Evolutionary conservation across 2,113 vertebrate species (phyloP).

Genomic region (Callaeas wilsoni): DNA sequence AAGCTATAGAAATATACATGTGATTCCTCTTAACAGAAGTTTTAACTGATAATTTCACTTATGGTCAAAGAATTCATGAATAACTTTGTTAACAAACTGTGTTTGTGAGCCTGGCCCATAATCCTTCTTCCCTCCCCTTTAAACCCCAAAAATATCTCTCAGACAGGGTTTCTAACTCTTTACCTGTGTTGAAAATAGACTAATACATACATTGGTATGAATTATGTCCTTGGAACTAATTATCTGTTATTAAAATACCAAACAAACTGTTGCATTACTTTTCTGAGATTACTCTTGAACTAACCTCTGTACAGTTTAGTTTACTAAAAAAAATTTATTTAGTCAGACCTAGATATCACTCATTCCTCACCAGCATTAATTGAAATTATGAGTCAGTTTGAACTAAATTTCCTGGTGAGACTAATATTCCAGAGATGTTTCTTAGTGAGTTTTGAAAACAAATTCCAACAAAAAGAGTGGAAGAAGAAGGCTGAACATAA

Average conservation of each 20-base stretch:
- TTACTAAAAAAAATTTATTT: not conserved
- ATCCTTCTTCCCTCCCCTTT: not conserved
- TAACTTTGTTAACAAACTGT: not conserved
- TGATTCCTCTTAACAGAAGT: not conserved
- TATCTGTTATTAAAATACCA: not conserved
- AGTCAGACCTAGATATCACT: not conserved
- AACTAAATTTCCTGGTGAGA: not conserved
- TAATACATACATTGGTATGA: not conserved
- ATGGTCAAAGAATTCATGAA: not conserved
- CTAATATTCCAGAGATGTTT: not conserved
- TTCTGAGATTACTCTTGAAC: not conserved
- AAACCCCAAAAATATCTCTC: not conserved
- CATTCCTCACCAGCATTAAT: not conserved
- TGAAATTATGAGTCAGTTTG: not conserved
- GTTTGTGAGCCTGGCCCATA: not conserved
- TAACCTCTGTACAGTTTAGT: not conserved
- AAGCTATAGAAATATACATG: not conserved
- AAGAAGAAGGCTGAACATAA: not conserved
- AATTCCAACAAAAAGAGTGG: not conserved
- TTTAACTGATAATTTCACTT: not conserved
- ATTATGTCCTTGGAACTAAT: not conserved
- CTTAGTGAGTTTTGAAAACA: not conserved
- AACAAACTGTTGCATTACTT: not conserved
- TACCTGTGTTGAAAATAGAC: not conserved
- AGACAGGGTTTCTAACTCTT: not conserved